phyloP scores from a whole-genome alignment of 2,113 vertebrate genomes.

The mouse (Mus musculus) region GRCm39 chr2:73133501-73134000 shows the following conservation, averaged over 20 bases:
- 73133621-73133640: background rate
- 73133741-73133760: background rate
- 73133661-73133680: background rate
- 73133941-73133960: background rate
- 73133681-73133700: background rate
- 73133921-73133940: background rate
- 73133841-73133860: background rate
- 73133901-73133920: background rate
- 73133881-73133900: too few relatives aligned
- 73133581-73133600: background rate
- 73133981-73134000: constrained; percentile 24
- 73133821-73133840: constrained; percentile 28
- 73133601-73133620: background rate
- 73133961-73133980: constrained; percentile 6
- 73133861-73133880: background rate
- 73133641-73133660: background rate
- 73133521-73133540: background rate
- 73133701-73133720: background rate
- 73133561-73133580: background rate
- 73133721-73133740: background rate
- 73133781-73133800: constrained; percentile 44
- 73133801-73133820: constrained; percentile 37
- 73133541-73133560: background rate
- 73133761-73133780: background rate
- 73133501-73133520: background rate